Evolutionary conservation across 2,113 vertebrate genomes (phyloP).

Genomic region (Lamprotornis superbus): DNA sequence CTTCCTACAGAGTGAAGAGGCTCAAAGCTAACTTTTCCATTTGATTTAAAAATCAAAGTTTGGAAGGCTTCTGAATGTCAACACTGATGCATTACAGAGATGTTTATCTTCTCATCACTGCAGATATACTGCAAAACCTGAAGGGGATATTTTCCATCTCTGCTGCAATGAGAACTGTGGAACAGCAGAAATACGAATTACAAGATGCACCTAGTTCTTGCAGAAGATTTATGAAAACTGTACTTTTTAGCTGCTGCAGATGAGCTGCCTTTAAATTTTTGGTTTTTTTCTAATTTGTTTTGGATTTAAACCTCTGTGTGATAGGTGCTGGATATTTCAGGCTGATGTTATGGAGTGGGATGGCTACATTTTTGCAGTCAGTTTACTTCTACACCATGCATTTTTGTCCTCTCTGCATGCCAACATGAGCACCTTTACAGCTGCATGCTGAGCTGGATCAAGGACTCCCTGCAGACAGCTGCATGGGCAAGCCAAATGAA

Average conservation of each 20-base stretch:
- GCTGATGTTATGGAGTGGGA: neutral
- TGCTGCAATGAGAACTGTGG: neutral
- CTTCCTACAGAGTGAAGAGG: neutral
- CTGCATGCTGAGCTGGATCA: rapidly evolving
- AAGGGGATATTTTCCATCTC: neutral
- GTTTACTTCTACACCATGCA: neutral
- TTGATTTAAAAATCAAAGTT: neutral
- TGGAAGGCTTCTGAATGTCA: neutral
- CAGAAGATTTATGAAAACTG: neutral
- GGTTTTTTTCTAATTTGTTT: neutral
- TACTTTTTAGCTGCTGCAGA: neutral
- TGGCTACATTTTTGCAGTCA: neutral
- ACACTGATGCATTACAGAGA: neutral
- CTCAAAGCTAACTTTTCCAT: neutral
- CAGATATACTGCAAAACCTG: neutral
- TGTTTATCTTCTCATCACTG: neutral
- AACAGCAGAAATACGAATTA: neutral
- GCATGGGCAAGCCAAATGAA: neutral
- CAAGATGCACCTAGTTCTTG: neutral
- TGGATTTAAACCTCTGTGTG: neutral
- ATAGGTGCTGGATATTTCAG: neutral
- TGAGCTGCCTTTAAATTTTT: neutral
- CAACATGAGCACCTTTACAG: neutral
- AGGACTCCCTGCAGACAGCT: neutral
- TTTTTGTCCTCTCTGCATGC: neutral